These are phyloP conservation scores for Oreortyx pictus DNA, from an alignment of 2,797 vertebrate species.

Conservation along the genomic window DNA sequence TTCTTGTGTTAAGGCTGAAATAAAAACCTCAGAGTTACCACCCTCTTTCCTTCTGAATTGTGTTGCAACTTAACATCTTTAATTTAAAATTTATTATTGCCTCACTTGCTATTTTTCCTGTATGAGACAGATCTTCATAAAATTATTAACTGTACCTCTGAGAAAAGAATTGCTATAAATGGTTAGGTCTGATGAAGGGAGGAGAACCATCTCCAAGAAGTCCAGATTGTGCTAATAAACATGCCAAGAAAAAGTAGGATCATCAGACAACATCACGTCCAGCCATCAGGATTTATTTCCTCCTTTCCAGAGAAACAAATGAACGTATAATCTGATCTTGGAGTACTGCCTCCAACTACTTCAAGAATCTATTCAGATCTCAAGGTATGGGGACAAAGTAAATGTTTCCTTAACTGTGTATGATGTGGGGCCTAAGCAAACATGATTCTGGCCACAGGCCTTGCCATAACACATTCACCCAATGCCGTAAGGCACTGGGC, in stretches of 20 bases:
- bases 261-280: background rate
- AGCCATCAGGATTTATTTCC: constrained; percentile 7
- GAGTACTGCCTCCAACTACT: background rate
- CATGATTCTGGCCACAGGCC: background rate
- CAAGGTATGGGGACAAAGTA: background rate
- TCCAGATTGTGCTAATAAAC: constrained; percentile 1
- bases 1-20: background rate
- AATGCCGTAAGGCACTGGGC: background rate
- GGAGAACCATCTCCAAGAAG: background rate
- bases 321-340: background rate
- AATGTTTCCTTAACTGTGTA: background rate
- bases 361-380: background rate
- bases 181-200: background rate
- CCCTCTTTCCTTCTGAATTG: constrained; percentile 19
- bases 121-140: constrained; percentile 19
- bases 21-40: constrained; percentile 13
- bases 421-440: background rate
- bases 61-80: constrained; percentile 3
- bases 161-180: constrained; percentile 12
- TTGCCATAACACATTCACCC: background rate
- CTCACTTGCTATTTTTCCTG: background rate
- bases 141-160: background rate
- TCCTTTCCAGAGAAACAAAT: background rate
- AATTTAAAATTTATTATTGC: background rate
- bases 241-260: constrained; percentile 25